phyloP scores from a whole-genome alignment of 2,797 vertebrate species.

The Onychomys arenicola region DNA sequence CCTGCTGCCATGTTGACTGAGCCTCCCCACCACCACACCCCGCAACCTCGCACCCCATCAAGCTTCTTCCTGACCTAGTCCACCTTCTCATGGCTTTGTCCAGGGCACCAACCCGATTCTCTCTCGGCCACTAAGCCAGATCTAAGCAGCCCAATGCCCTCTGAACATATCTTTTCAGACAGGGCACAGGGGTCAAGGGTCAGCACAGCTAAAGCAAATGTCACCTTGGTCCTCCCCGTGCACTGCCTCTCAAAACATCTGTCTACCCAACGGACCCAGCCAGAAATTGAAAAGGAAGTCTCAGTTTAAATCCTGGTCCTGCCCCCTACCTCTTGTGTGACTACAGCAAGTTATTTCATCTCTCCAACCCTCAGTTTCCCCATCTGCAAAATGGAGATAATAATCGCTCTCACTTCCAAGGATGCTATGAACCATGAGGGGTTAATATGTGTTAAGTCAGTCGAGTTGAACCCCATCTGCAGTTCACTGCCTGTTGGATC shows the following conservation, averaged over 20 bases:
- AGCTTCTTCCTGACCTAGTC: neutral
- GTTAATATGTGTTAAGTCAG: neutral
- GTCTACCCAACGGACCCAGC: neutral
- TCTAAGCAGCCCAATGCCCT: neutral
- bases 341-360: neutral
- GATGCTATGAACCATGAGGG: neutral
- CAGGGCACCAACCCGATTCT: neutral
- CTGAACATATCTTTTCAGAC: neutral
- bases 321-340: neutral
- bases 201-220: neutral
- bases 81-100: neutral
- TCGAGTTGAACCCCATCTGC: neutral
- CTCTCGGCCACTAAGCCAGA: neutral
- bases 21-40: neutral
- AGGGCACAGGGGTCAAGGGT: neutral
- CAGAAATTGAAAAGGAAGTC: neutral
- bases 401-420: neutral
- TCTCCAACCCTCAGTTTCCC: conserved; percentile 1
- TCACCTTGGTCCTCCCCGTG: neutral
- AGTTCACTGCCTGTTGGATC: neutral
- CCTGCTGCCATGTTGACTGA: neutral
- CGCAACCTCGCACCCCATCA: too few species aligned
- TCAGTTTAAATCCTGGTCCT: neutral
- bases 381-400: neutral
- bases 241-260: neutral